phyloP scores from a whole-genome alignment of 2,113 vertebrate genomes.

The Chauna torquata region DNA sequence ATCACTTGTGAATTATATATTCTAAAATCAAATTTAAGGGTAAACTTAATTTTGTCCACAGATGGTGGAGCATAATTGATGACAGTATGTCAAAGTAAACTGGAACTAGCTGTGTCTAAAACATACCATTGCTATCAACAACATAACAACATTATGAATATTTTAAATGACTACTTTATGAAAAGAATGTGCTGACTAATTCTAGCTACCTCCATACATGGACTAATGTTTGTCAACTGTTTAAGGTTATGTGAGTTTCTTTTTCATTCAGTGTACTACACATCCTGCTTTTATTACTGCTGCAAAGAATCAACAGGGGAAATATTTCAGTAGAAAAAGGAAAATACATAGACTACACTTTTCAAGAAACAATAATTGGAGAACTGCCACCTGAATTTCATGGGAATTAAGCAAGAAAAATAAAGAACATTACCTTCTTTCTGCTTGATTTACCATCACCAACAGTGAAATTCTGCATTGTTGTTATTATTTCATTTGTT shows the following conservation, averaged over 20 bases:
- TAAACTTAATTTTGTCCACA: conserved; percentile 79
- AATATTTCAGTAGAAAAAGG: background rate
- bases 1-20: conserved; percentile 70
- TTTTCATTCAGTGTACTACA: background rate
- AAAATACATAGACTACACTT: background rate
- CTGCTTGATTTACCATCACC: conserved; percentile 18
- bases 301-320: background rate
- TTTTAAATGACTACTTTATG: conserved; percentile 35
- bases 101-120: conserved; percentile 72
- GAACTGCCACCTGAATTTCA: background rate
- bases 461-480: background rate
- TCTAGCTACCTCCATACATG: background rate
- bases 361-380: background rate
- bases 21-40: conserved; percentile 75
- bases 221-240: background rate
- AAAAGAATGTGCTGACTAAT: conserved; percentile 17
- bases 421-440: background rate
- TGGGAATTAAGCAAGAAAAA: background rate
- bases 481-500: conserved; percentile 3
- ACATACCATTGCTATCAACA: conserved; percentile 61
- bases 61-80: conserved; percentile 78
- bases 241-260: conserved; percentile 5
- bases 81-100: conserved; percentile 71
- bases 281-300: background rate
- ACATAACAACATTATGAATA: conserved; percentile 49